A percentile compares a stretch with the other conserved stretches of the same genome.
These are phyloP conservation scores for Peromyscus maniculatus DNA, from an alignment of 2,113 vertebrate species.

Conservation along the genomic window DNA sequence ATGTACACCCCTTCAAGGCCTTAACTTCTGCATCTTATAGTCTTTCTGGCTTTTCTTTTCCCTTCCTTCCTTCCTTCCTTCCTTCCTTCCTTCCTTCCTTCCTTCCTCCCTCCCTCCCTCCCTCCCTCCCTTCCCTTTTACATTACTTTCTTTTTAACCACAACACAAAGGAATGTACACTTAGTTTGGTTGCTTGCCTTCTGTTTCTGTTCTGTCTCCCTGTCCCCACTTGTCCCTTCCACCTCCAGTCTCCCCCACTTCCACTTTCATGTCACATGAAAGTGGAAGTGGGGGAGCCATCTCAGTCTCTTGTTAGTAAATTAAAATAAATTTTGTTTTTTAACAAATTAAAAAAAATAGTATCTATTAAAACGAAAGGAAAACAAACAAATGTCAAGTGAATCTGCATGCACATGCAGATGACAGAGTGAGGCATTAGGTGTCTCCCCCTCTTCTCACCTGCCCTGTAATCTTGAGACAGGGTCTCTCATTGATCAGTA, in stretches of 20 bases:
- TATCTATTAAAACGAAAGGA: too few species aligned
- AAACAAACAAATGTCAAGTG: too few species aligned
- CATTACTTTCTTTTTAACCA: neutral
- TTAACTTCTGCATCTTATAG: neutral
- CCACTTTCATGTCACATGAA: neutral
- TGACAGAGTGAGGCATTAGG: neutral
- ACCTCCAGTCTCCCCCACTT: neutral
- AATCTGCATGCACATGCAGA: neutral
- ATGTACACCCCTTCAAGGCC: too few species aligned
- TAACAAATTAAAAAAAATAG: too few species aligned
- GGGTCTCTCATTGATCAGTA: neutral
- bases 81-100: too few species aligned
- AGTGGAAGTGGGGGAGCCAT: too few species aligned
- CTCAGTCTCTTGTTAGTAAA: too few species aligned
- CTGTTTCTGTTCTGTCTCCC: neutral
- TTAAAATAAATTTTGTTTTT: neutral
- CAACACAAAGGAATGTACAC: too few species aligned
- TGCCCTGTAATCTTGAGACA: neutral
- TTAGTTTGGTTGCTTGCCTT: too few species aligned
- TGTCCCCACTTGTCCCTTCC: neutral
- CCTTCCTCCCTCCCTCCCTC: too few species aligned
- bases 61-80: too few species aligned
- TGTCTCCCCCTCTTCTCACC: neutral
- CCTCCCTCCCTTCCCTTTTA: neutral
- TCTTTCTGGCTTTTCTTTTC: neutral